Percentiles rank a stretch among this genome's conserved stretches.
These are phyloP conservation scores for Yponomeuta plumbellus DNA, from an alignment of 2,888 invertebrate species.

Conservation along the genomic window DNA sequence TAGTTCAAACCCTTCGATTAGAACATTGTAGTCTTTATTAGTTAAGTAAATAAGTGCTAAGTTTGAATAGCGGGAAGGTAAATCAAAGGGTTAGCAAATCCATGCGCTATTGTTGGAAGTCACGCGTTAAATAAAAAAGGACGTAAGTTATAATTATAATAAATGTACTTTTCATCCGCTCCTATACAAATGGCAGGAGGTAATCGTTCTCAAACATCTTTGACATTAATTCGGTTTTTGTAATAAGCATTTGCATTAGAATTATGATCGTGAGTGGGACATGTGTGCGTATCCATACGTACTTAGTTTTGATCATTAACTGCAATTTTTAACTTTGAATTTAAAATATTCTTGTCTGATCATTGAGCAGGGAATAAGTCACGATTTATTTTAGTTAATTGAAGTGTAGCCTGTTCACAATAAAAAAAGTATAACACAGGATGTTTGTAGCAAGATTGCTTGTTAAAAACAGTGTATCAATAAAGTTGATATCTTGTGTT, in stretches of 20 bases:
- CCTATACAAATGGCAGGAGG: slow-evolving; percentile 49
- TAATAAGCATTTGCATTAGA: slow-evolving; percentile 13
- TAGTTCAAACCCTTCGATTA: slow-evolving; percentile 5
- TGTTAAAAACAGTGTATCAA: too few species aligned
- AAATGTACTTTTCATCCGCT: slow-evolving; percentile 62
- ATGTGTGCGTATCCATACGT: background rate
- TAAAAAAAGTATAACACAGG: too few species aligned
- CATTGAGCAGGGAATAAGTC: too few species aligned
- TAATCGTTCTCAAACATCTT: slow-evolving; percentile 34
- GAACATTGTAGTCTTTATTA: background rate
- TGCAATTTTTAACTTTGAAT: too few species aligned
- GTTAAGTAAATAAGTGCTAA: background rate
- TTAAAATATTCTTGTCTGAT: too few species aligned
- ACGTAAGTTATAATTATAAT: slow-evolving; percentile 60
- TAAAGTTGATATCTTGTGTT: too few species aligned
- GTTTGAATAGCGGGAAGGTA: background rate
- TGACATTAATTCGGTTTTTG: slow-evolving; percentile 23
- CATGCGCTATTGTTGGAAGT: slow-evolving; percentile 68
- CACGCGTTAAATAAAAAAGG: slow-evolving; percentile 50
- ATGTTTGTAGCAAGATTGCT: too few species aligned
- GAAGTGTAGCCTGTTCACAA: too few species aligned
- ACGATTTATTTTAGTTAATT: too few species aligned
- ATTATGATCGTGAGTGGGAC: background rate
- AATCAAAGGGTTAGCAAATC: slow-evolving; percentile 74
- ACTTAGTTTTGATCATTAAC: too few species aligned